Conservation (phyloP, 2,888 invertebrate species). For the Congeria kusceri region DNA sequence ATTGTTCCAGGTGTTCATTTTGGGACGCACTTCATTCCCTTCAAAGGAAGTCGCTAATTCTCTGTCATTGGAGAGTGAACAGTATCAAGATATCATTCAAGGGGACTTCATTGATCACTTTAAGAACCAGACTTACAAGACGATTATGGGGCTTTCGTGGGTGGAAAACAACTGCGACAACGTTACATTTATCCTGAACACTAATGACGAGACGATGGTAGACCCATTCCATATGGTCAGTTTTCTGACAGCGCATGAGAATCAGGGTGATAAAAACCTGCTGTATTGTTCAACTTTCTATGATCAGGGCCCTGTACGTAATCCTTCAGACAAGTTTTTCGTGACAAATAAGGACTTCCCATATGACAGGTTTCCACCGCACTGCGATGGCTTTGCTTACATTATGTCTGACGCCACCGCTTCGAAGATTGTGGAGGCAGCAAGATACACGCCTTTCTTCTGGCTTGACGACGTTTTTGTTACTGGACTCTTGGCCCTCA, state of each 20-base stretch:
- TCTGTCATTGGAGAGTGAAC: conserved; percentile 43
- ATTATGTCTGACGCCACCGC: conserved; percentile 37
- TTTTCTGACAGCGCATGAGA: conserved; percentile 40
- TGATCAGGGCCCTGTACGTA: conserved; percentile 52
- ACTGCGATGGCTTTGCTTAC: conserved; percentile 70
- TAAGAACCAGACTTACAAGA: conserved; percentile 82
- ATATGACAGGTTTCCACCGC: conserved; percentile 68
- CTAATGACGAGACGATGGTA: conserved; percentile 83
- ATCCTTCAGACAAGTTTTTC: conserved; percentile 64
- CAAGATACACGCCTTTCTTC: conserved; percentile 52
- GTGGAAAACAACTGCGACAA: conserved; percentile 74
- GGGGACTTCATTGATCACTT: conserved; percentile 80
- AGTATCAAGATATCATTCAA: conserved; percentile 69
- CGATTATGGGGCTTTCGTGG: conserved; percentile 79
- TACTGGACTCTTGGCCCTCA: conserved; percentile 69
- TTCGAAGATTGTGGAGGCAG: conserved; percentile 22
- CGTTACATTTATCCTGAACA: conserved; percentile 79
- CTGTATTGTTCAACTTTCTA: conserved; percentile 67
- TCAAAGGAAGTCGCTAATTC: conserved; percentile 17
- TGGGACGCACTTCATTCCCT: conserved; percentile 35
- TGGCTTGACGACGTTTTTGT: conserved; percentile 78
- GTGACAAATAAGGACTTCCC: conserved; percentile 67
- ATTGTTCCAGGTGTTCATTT: conserved; percentile 45
- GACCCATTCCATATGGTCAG: conserved; percentile 87
- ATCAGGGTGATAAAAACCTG: conserved; percentile 35